Conservation (phyloP, 2,797 vertebrate genomes). For the Euthynnus affinis region DNA sequence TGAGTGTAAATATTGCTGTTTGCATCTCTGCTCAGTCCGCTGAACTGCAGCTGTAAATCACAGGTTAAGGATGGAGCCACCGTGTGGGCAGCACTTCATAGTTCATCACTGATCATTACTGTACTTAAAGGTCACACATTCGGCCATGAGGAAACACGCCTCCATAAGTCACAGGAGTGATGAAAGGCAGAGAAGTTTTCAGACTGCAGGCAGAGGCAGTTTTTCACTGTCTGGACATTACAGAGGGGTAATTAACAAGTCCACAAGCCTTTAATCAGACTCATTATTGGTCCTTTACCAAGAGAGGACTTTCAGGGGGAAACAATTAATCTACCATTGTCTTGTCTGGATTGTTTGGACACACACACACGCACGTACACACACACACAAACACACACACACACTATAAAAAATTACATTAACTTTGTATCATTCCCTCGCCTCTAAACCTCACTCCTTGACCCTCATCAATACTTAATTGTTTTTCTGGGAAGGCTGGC, state of each 20-base stretch:
- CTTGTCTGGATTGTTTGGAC: slow-evolving; percentile 49
- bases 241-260: slow-evolving; percentile 71
- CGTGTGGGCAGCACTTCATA: neutral
- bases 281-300: slow-evolving; percentile 73
- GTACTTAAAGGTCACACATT: slow-evolving; percentile 54
- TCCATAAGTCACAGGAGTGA: slow-evolving; percentile 15
- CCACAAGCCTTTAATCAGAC: slow-evolving; percentile 70
- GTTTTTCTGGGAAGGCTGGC: slow-evolving; percentile 20
- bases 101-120: slow-evolving; percentile 59
- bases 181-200: slow-evolving; percentile 56
- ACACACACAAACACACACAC: neutral
- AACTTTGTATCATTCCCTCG: slow-evolving; percentile 21
- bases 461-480: slow-evolving; percentile 49
- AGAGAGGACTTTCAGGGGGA: slow-evolving; percentile 59
- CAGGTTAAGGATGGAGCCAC: slow-evolving; percentile 32
- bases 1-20: slow-evolving; percentile 32
- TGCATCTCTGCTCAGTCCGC: slow-evolving; percentile 4
- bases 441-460: slow-evolving; percentile 32
- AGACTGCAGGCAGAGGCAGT: slow-evolving; percentile 44
- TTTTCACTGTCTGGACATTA: slow-evolving; percentile 63
- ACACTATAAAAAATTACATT: slow-evolving; percentile 33
- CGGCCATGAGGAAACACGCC: slow-evolving; percentile 40
- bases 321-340: slow-evolving; percentile 72
- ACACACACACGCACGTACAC: slow-evolving; percentile 20
- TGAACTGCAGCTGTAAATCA: slow-evolving; percentile 42